Evolutionary conservation across 2,113 vertebrate species (phyloP), one percentile per base, ranked within the genome.

Genomic region (Mola mola): DNA sequence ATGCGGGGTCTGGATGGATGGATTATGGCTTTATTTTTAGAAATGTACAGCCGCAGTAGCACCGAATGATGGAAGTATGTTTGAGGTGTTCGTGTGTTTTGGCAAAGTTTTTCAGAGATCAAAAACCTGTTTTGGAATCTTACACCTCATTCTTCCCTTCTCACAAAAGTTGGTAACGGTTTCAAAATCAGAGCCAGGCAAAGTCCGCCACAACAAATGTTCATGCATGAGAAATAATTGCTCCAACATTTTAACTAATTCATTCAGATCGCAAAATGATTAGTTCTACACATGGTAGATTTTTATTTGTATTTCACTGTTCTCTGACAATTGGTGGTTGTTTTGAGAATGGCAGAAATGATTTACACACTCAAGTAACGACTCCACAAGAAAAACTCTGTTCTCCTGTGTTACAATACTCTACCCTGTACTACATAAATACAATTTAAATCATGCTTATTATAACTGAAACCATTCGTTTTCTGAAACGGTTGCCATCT

Each of bases 31-130:
- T 10, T 75, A 48, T 72, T 75, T 79, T 53, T 52, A 53, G 40
- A 46, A 53, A 26, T 49, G 61, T n/a, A 13, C 46, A 67, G 60
- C 72, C 75, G 40, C 72, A 79, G 72, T 37, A 61, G 72, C 63
- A n/a, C 60, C n/a, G 73, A 40, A 72, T 42, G 43, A 67, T 79
- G 82, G 71, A 82, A 78, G 80, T 85, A 82, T 70, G 44, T 75
- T 85, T 68, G 82, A 85, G 80, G 81, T 87, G 82, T 69, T 78
- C 43, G 56, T 43, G 63, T 57, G 41, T 65, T 43, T 17, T 82
- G 75, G 75, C 82, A 78, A 38, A 38, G 33, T 34, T 66, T 74
- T 51, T 31, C 49, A 80, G 24, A 76, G 63, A 79, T 81, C 85
- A 84, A 83, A 81, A 55, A 44, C 16, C 37, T 42, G 73, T 79